Evolutionary conservation across 2,797 vertebrate genomes (phyloP), one percentile per base, ranked within the genome.

Genomic region (Lerista edwardsae): DNA sequence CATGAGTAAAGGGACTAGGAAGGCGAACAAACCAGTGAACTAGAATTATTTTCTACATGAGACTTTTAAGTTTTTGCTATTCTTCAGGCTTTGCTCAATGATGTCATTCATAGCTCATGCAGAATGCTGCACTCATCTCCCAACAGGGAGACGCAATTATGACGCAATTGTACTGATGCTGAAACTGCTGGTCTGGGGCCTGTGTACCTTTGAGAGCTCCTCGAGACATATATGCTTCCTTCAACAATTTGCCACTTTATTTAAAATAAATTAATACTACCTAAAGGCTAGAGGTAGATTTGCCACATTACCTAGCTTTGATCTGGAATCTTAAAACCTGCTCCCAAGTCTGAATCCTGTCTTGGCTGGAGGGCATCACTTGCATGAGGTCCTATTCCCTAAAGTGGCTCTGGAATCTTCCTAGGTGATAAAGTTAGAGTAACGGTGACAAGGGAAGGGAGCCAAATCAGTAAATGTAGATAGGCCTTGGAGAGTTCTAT

Each of bases 11-110:
- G 68, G 41, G 23, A 67, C 83, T 1, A 68, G 34, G 47, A 73
- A 59, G 44, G 67, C n/a, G 85, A 80, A 76, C 44, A 88, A 82
- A 59, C 14, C 2, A 59, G 39, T 23, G 4, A 73, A 75, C 76
- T 85, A 3, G 82, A 29, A 1, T 1, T 0, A 77, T 80, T 93
- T 65, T 80, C 44, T 84, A 84, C 79, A 79, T 0, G 36, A 83
- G 71, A 75, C 82, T 64, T 82, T 47, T 0, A n/a, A 44, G 14
- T 79, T 74, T 31, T 3, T 51, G 5, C 64, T 69, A 9, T 62
- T 71, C 73, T 77, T 65, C 31, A 73, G 36, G 61, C 39, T 68
- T 71, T 67, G 67, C 67, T 34, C 29, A 61, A 17, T 51, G 65
- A 62, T 62, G 65, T 36, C 64, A 61, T 81, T 69, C n/a, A 47